phyloP scores from a whole-genome alignment of 2,797 vertebrate species.

The Pantherophis alleghaniensis region DNA sequence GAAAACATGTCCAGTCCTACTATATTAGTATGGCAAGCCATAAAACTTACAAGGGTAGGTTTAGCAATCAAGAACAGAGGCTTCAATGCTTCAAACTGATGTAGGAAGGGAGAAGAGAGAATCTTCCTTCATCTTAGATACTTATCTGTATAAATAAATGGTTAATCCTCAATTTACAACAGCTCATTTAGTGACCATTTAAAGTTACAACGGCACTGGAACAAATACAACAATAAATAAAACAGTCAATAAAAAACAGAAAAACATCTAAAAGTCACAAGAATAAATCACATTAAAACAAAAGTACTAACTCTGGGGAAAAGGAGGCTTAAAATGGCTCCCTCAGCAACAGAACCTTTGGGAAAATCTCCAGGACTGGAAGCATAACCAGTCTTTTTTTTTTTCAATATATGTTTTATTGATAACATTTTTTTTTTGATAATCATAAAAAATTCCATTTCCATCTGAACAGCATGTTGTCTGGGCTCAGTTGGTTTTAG shows the following conservation, averaged over 20 bases:
- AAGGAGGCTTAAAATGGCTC: not conserved
- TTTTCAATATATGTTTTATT: too few species aligned
- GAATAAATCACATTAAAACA: not conserved
- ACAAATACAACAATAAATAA: not conserved
- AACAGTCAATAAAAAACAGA: not conserved
- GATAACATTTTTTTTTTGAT: too few species aligned
- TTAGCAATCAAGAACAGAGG: not conserved
- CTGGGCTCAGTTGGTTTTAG: too few species aligned
- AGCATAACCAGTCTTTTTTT: not conserved
- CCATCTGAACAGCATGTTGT: too few species aligned
- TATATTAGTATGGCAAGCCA: conserved; percentile 33
- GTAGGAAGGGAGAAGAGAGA: not conserved
- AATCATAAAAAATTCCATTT: too few species aligned
- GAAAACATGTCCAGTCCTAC: conserved; percentile 35
- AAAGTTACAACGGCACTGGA: not conserved
- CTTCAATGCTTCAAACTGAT: not conserved
- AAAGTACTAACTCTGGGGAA: not conserved
- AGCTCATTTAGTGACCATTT: not conserved
- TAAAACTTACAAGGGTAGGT: not conserved
- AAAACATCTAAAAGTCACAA: not conserved
- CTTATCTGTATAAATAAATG: not conserved
- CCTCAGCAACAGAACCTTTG: not conserved
- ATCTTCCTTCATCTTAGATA: not conserved
- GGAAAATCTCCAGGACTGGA: not conserved
- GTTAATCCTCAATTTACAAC: not conserved